Conservation (phyloP, 2,888 invertebrate genomes). For the Limenitis camilla region DNA sequence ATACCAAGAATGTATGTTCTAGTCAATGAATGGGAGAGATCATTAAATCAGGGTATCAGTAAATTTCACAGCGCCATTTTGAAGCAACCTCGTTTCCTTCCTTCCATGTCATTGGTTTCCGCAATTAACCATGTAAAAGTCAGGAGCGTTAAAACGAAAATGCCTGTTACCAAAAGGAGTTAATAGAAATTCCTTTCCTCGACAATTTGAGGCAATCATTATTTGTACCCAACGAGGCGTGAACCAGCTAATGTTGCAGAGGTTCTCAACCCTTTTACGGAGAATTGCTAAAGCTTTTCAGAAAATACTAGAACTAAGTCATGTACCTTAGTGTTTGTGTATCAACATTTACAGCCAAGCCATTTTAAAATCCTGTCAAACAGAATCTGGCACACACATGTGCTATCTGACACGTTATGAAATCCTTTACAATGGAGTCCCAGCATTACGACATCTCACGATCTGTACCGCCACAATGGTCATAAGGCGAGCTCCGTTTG, state of each 20-base stretch:
- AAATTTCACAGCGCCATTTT: neutral
- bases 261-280: slow-evolving; percentile 17
- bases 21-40: neutral
- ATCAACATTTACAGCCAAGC: no score
- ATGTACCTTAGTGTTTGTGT: no score
- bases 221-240: slow-evolving; percentile 25
- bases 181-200: slow-evolving; percentile 19
- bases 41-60: neutral
- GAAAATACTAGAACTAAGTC: no score
- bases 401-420: no score
- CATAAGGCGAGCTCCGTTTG: no score
- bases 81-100: slow-evolving; percentile 2
- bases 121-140: slow-evolving; percentile 12
- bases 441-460: no score
- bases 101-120: slow-evolving; percentile 4
- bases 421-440: no score
- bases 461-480: no score
- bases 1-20: no score
- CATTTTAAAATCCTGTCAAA: no score
- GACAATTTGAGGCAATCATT: slow-evolving; percentile 24
- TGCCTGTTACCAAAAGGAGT: slow-evolving; percentile 17
- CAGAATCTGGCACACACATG: no score
- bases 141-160: slow-evolving; percentile 15
- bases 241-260: slow-evolving; percentile 21
- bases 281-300: no score